A percentile compares a stretch with the other conserved stretches of the same genome.
Evolutionary conservation across 2,113 vertebrate genomes (phyloP).

Genomic region (Gnathonemus echidnorhynchus): DNA sequence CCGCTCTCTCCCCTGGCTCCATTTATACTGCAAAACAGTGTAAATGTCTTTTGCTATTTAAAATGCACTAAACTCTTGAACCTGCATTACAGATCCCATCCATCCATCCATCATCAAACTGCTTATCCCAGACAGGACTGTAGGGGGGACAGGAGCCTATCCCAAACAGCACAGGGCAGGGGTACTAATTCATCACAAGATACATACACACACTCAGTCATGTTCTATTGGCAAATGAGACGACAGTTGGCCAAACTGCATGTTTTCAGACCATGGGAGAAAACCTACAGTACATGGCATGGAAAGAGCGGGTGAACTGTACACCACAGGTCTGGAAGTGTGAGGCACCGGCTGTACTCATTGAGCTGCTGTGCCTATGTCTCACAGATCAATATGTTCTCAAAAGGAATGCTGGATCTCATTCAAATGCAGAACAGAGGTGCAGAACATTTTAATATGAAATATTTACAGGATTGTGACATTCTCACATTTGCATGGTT

Average conservation of each 20-base stretch:
- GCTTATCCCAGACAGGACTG: not conserved
- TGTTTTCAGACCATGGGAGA: not conserved
- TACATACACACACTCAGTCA: not conserved
- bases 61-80: not conserved
- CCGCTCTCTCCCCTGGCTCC: not conserved
- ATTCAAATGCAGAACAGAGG: not conserved
- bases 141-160: not conserved
- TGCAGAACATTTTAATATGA: not conserved
- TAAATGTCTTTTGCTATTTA: not conserved
- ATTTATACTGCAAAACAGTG: not conserved
- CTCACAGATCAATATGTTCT: not conserved
- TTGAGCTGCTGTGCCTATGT: not conserved
- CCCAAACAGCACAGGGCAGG: not conserved
- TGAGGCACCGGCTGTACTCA: not conserved
- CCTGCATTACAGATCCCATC: not conserved
- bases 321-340: not conserved
- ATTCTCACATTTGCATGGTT: not conserved
- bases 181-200: not conserved
- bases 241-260: not conserved
- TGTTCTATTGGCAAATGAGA: not conserved
- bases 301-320: not conserved
- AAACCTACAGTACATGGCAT: not conserved
- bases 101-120: not conserved
- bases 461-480: conserved; percentile 16
- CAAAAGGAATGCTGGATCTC: not conserved